Percentiles rank a stretch among this genome's conserved stretches.
These are phyloP conservation scores for Hartigia nigra DNA, from an alignment of 2,888 invertebrate genomes.

Conservation along the genomic window DNA sequence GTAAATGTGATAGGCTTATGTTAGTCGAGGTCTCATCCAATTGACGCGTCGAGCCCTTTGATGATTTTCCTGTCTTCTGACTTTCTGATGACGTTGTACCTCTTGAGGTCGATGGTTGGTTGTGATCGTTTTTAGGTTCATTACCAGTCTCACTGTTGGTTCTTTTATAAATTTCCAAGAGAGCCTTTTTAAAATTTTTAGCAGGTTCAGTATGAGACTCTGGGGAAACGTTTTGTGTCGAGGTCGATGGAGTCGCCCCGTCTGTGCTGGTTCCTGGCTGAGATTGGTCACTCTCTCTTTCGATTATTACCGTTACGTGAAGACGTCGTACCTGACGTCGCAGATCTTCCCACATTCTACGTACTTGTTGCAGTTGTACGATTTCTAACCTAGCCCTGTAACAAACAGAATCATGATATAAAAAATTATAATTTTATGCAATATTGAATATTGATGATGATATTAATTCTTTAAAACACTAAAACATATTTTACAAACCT, in stretches of 20 bases:
- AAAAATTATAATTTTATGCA: background rate
- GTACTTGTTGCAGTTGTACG: slow-evolving; percentile 70
- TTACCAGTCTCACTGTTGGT: slow-evolving; percentile 37
- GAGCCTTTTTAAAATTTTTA: slow-evolving; percentile 43
- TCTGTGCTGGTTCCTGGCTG: slow-evolving; percentile 24
- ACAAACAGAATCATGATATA: background rate
- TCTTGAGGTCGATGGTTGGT: slow-evolving; percentile 36
- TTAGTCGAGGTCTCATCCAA: slow-evolving; percentile 29
- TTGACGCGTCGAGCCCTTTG: slow-evolving; percentile 15
- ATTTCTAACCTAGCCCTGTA: slow-evolving; percentile 54
- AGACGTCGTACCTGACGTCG: slow-evolving; percentile 71
- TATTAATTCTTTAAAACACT: background rate
- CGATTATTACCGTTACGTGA: slow-evolving; percentile 66
- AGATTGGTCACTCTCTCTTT: slow-evolving; percentile 25
- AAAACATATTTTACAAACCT: slow-evolving; percentile 35
- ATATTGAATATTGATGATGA: background rate
- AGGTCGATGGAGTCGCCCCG: slow-evolving; percentile 29
- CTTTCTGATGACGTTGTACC: slow-evolving; percentile 21
- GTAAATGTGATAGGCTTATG: slow-evolving; percentile 35
- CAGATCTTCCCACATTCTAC: slow-evolving; percentile 74
- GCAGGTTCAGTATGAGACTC: slow-evolving; percentile 26
- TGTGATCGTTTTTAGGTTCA: slow-evolving; percentile 11
- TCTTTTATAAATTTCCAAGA: slow-evolving; percentile 46
- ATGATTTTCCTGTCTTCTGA: slow-evolving; percentile 1
- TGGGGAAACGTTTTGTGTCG: slow-evolving; percentile 18